These are phyloP conservation scores for Drosophila yakuba DNA, from an alignment of 1,140 invertebrate genomes.

Conservation along the genomic window DNA sequence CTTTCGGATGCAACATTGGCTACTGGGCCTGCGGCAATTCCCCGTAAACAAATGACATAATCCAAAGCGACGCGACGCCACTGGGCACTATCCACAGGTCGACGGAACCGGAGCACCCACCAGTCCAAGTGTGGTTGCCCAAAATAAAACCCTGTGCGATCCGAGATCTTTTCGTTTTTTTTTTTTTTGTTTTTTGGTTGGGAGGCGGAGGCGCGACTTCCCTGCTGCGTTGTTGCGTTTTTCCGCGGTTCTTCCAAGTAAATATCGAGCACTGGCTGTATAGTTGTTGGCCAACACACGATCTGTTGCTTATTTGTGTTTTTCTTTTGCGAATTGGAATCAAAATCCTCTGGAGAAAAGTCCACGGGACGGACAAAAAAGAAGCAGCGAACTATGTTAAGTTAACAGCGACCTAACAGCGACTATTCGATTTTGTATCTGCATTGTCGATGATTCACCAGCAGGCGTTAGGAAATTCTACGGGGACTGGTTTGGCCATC, in stretches of 20 bases:
- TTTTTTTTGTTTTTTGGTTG: not conserved
- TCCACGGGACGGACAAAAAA: conserved; percentile 33
- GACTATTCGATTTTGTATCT: not conserved
- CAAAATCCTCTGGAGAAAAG: conserved; percentile 37
- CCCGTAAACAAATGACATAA: conserved; percentile 83
- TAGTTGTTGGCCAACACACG: not conserved
- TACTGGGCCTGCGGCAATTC: conserved; percentile 67
- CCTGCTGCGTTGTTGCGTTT: conserved; percentile 16
- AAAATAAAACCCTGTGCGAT: conserved; percentile 13
- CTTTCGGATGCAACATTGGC: conserved; percentile 68
- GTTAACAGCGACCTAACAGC: not conserved
- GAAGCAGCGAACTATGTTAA: conserved; percentile 9
- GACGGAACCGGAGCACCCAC: conserved; percentile 3
- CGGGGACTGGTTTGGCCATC: not conserved
- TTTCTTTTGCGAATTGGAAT: conserved; percentile 39
- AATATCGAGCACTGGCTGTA: not conserved
- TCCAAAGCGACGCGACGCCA: conserved; percentile 64
- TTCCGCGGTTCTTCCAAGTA: not conserved
- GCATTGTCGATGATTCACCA: not conserved
- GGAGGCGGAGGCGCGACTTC: conserved; percentile 10
- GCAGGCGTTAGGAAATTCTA: not conserved
- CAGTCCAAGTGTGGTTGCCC: not conserved
- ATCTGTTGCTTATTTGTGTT: conserved; percentile 18
- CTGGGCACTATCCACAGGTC: conserved; percentile 16
- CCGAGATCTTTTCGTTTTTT: conserved; percentile 2